phyloP scores from a whole-genome alignment of 2,888 invertebrate species.

The Lamproptera curius region DNA sequence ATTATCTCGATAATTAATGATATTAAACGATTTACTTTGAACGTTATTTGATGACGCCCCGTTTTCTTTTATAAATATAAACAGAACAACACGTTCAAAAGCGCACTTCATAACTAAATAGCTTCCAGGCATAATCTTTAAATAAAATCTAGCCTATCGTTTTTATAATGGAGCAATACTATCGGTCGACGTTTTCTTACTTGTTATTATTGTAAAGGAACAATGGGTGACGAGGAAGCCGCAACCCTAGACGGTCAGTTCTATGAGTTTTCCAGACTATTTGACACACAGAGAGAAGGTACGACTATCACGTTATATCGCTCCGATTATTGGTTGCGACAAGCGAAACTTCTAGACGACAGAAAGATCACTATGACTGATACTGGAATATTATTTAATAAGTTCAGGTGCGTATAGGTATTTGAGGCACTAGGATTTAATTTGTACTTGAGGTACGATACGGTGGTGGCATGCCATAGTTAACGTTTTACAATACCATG shows the following conservation, averaged over 20 bases:
- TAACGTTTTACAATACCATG: no score
- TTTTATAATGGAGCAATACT: no score
- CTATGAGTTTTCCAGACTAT: slow-evolving; percentile 41
- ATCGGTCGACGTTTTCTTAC: no score
- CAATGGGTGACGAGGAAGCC: slow-evolving; percentile 57
- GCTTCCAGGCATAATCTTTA: no score
- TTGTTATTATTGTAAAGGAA: no score
- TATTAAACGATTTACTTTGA: not conserved
- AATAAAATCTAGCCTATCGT: no score
- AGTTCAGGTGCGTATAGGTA: slow-evolving; percentile 38
- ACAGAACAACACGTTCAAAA: no score
- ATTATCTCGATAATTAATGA: not conserved
- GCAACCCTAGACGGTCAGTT: slow-evolving; percentile 58
- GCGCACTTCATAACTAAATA: no score
- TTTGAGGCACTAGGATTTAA: no score
- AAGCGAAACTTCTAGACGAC: slow-evolving; percentile 56
- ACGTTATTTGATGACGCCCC: not conserved
- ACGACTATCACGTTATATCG: slow-evolving; percentile 49
- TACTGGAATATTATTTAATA: slow-evolving; percentile 56
- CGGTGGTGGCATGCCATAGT: no score
- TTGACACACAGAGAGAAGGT: slow-evolving; percentile 48
- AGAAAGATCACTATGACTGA: slow-evolving; percentile 61
- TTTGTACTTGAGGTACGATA: no score
- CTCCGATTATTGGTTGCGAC: slow-evolving; percentile 63
- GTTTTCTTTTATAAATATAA: no score